phyloP scores from a whole-genome alignment of 2,888 invertebrate species.

The Notocelia uddmanniana region DNA sequence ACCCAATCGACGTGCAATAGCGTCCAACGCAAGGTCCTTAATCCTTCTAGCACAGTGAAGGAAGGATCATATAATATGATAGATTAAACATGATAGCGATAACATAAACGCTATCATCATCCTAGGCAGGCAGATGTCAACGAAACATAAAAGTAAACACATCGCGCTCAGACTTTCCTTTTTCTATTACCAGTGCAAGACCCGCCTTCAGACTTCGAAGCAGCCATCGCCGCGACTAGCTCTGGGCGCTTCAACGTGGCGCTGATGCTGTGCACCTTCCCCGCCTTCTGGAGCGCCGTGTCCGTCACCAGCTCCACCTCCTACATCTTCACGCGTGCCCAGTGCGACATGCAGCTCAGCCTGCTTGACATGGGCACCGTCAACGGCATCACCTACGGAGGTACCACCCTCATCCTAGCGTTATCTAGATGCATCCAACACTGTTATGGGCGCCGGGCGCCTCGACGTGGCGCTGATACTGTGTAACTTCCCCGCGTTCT shows the following conservation, averaged over 20 bases:
- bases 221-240: conserved; percentile 88
- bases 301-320: conserved; percentile 91
- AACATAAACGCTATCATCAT: too few species aligned
- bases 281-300: conserved; percentile 88
- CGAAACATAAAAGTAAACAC: background rate
- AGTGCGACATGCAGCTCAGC: conserved; percentile 90
- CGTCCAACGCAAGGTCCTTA: too few species aligned
- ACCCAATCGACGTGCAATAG: too few species aligned
- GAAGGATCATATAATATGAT: too few species aligned
- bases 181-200: conserved; percentile 48
- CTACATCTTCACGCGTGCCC: conserved; percentile 90
- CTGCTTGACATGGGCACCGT: conserved; percentile 90
- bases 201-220: conserved; percentile 87
- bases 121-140: background rate
- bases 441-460: conserved; percentile 88
- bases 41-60: too few species aligned
- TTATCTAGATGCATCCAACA: conserved; percentile 82
- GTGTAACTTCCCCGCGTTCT: conserved; percentile 87
- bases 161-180: too few species aligned
- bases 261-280: conserved; percentile 86
- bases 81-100: too few species aligned
- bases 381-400: conserved; percentile 90
- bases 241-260: conserved; percentile 90
- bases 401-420: conserved; percentile 63
- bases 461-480: conserved; percentile 88